Evolutionary conservation across 2,113 vertebrate genomes (phyloP), one percentile per base, ranked within the genome.

Genomic region (Lophura nycthemera): DNA sequence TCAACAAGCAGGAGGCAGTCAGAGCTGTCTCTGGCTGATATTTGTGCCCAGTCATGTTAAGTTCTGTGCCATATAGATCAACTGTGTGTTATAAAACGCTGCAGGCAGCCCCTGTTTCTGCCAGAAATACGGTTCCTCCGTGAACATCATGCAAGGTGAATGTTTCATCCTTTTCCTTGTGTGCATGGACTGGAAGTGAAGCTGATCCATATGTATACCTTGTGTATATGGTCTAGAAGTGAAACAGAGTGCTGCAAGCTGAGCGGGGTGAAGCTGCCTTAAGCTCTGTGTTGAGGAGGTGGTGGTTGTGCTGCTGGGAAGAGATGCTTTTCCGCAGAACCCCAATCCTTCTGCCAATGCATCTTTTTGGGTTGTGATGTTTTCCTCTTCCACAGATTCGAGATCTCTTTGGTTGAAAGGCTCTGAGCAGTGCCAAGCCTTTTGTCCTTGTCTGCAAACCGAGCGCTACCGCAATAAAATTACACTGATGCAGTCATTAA

Each of bases 211-310:
- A 5, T 43, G 42, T 43, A 43, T 43, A 16, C 13, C 74, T 25
- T 2, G 34, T 52, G 89, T 10, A 1, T 8, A 6, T 32, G 64
- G 66, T 54, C 42, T 52, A 71, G 65, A n/a, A 82, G 57, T 30
- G 81, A 42, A 48, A 67, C 3, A n/a, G 14, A 4, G 38, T 24
- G 2, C 0, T 69, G 11, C 5, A 20, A 36, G 27, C 14, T 30
- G n/a, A 40, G 54, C 4, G 8, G 17, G 60, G 11, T 47, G 52
- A 25, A 89, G 42, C 38, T 76, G 61, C 16, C 1, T 30, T 42
- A n/a, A 42, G 27, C 32, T 38, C 21, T 20, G 0, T 11, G 2
- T 0, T 27, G 70, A 59, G 54, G 27, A 73, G 47, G 4, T 12
- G 27, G 13, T 16, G 21, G 18, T 86, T 25, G 18, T 88, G 69